Evolutionary conservation across 2,113 vertebrate species (phyloP).

Genomic region (Entelurus aequoreus): DNA sequence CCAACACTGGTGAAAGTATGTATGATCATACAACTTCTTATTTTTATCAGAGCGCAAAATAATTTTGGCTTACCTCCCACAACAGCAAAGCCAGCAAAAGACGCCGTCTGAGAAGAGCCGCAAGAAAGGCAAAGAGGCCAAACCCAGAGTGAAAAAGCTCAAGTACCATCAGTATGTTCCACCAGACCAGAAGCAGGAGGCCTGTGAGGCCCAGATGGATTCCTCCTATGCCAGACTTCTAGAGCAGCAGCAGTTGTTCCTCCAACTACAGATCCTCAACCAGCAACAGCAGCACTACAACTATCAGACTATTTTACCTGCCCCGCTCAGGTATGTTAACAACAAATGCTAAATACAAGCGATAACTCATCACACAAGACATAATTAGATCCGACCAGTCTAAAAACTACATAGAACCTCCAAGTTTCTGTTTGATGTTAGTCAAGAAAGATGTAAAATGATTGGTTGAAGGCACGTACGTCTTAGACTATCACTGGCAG

Average conservation of each 20-base stretch:
- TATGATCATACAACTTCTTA: not conserved
- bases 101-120: slow-evolving; percentile 84
- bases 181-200: slow-evolving; percentile 93
- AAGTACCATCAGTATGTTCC: slow-evolving; percentile 99
- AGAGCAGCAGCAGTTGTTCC: slow-evolving; percentile 96
- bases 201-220: slow-evolving; percentile 88
- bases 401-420: not conserved
- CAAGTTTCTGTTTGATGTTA: not conserved
- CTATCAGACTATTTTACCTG: slow-evolving; percentile 64
- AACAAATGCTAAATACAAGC: slow-evolving; percentile 76
- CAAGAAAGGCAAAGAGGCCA: slow-evolving; percentile 92
- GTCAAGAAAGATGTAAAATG: no score
- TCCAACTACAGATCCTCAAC: slow-evolving; percentile 98
- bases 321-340: slow-evolving; percentile 59
- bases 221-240: slow-evolving; percentile 93
- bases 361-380: not conserved
- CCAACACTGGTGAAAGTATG: slow-evolving; percentile 88
- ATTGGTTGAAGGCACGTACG: no score
- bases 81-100: slow-evolving; percentile 92
- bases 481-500: not conserved
- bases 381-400: not conserved
- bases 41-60: not conserved
- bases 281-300: slow-evolving; percentile 93
- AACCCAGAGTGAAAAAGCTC: slow-evolving; percentile 88
- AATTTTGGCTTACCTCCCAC: not conserved